Evolutionary conservation across 2,888 invertebrate genomes (phyloP).

Genomic region (Xestia xanthographa): DNA sequence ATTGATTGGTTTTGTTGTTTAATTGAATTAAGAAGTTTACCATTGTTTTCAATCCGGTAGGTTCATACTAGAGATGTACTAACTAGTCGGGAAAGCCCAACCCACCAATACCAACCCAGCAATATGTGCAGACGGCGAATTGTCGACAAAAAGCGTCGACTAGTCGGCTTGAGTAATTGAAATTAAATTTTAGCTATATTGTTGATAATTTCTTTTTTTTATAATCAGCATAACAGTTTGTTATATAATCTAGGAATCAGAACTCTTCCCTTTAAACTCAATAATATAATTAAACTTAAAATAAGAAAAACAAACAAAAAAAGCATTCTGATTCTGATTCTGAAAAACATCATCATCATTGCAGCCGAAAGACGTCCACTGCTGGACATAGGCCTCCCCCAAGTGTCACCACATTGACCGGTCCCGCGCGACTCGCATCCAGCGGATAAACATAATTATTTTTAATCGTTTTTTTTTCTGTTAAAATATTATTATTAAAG

Average conservation of each 20-base stretch:
- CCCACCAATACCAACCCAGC: background rate
- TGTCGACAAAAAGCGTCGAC: too few relatives aligned
- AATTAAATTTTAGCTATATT: background rate
- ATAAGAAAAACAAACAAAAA: too few relatives aligned
- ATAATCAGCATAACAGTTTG: background rate
- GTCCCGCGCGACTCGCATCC: too few relatives aligned
- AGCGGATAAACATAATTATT: too few relatives aligned
- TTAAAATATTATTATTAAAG: background rate
- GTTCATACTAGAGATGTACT: background rate
- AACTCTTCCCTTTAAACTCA: background rate
- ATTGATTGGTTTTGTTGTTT: conserved; percentile 64
- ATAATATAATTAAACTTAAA: too few relatives aligned
- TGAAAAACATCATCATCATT: too few relatives aligned
- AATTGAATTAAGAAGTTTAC: conserved; percentile 39
- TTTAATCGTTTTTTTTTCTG: too few relatives aligned
- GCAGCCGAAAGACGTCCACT: too few relatives aligned
- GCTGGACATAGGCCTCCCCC: too few relatives aligned
- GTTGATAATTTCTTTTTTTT: background rate
- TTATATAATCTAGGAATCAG: too few relatives aligned
- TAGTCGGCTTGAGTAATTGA: background rate
- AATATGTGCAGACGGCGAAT: background rate
- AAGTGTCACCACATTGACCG: too few relatives aligned
- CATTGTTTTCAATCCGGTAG: conserved; percentile 18
- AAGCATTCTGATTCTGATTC: too few relatives aligned
- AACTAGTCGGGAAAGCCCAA: background rate